A percentile compares a stretch with the other conserved stretches of the same genome.
Evolutionary conservation across 2,113 vertebrate species (phyloP).

Genomic region (Pelvicachromis taeniatus): DNA sequence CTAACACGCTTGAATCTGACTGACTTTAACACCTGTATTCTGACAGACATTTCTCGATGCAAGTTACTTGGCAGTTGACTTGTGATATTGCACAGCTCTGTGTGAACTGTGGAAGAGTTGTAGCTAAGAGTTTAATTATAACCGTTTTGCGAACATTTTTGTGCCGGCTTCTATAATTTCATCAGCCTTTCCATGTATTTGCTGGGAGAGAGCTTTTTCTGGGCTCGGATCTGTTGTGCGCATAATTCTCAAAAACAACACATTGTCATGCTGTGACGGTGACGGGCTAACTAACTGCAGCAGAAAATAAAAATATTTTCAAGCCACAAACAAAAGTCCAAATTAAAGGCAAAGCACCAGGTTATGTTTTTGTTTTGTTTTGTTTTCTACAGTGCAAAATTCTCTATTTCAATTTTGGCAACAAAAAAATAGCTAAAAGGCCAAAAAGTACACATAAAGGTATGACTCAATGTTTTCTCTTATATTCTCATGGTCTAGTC

Average conservation of each 20-base stretch:
- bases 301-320: not conserved
- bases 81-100: not conserved
- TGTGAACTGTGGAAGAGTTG: not conserved
- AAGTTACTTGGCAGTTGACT: not conserved
- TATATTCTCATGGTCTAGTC: not conserved
- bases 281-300: not conserved
- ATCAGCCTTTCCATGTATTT: not conserved
- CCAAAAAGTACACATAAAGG: not conserved
- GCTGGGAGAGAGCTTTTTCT: not conserved
- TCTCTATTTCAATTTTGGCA: not conserved
- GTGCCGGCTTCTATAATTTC: not conserved
- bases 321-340: not conserved
- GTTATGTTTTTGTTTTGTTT: not conserved
- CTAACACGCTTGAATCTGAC: not conserved
- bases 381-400: not conserved
- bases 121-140: not conserved
- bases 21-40: not conserved
- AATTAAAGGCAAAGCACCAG: not conserved
- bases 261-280: not conserved
- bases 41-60: not conserved
- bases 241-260: not conserved
- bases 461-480: not conserved
- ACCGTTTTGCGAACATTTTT: not conserved
- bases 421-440: not conserved
- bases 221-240: not conserved